Conservation (phyloP, 2,888 invertebrate species). For the Parnassius apollo region DNA sequence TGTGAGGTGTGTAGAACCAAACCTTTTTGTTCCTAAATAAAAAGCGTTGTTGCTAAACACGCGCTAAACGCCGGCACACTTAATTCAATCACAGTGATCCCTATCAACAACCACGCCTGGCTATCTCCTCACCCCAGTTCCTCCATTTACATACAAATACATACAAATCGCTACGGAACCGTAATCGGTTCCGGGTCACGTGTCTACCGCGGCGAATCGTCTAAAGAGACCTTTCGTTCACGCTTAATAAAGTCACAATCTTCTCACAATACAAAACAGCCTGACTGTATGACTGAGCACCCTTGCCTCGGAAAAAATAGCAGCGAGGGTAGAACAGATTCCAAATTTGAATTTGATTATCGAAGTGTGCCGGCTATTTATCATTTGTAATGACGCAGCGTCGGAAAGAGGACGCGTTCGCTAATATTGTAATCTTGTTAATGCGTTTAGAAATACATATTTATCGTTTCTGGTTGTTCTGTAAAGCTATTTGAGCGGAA, state of each 20-base stretch:
- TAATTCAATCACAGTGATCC: conserved; percentile 74
- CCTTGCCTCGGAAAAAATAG: conserved; percentile 49
- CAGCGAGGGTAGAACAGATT: conserved; percentile 73
- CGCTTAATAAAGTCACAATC: conserved; percentile 79
- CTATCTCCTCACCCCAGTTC: conserved; percentile 71
- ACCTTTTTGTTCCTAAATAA: no score
- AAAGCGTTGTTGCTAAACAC: background rate
- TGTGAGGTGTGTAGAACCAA: no score
- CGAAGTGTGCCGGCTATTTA: conserved; percentile 80
- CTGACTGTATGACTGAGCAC: conserved; percentile 58
- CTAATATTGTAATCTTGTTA: conserved; percentile 79
- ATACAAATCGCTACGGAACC: conserved; percentile 69
- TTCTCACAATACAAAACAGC: conserved; percentile 74
- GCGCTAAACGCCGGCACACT: conserved; percentile 57
- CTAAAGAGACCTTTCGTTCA: conserved; percentile 76
- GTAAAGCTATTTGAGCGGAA: conserved; percentile 24
- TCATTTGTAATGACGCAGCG: conserved; percentile 77
- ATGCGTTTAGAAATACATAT: conserved; percentile 75
- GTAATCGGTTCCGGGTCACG: conserved; percentile 82
- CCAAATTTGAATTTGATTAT: conserved; percentile 82
- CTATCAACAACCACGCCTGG: conserved; percentile 67
- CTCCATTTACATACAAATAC: conserved; percentile 76
- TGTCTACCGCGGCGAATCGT: conserved; percentile 81
- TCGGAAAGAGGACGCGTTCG: conserved; percentile 64
- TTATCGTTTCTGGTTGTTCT: conserved; percentile 44